These are phyloP conservation scores for Paedocypris micromegethes DNA, from an alignment of 2,797 vertebrate genomes.

Conservation along the genomic window DNA sequence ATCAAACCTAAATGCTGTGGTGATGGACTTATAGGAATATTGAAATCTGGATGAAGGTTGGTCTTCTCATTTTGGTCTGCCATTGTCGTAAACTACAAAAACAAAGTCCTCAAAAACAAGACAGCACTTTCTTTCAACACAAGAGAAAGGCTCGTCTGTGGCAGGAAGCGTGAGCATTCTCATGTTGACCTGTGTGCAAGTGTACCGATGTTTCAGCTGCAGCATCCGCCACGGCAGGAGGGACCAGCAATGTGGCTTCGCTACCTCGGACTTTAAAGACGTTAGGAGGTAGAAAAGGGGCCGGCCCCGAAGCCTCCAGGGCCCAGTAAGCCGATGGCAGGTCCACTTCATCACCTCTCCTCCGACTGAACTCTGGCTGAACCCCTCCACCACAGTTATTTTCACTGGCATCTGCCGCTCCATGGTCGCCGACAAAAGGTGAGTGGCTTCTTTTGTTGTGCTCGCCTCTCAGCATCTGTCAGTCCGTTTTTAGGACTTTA, in stretches of 20 bases:
- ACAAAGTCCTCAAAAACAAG: neutral
- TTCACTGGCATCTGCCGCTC: conserved; percentile 51
- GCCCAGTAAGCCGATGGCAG: conserved; percentile 55
- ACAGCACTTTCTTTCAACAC: conserved; percentile 2
- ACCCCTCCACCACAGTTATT: conserved; percentile 46
- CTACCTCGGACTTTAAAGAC: conserved; percentile 27
- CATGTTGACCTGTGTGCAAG: conserved; percentile 7
- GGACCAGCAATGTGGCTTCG: conserved; percentile 13
- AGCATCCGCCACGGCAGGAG: neutral
- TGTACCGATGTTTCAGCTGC: neutral
- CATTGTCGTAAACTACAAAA: conserved; percentile 2
- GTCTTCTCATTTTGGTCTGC: neutral
- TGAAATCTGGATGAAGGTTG: conserved; percentile 19
- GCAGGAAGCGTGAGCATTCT: neutral
- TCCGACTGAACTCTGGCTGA: conserved; percentile 57
- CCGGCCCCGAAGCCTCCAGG: conserved; percentile 49
- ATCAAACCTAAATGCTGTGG: conserved; percentile 1
- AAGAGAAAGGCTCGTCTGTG: neutral
- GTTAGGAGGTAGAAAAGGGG: conserved; percentile 45
- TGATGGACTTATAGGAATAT: conserved; percentile 20
- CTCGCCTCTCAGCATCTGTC: conserved; percentile 52
- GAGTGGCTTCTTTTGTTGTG: conserved; percentile 51
- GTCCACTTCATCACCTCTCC: conserved; percentile 56
- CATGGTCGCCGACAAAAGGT: conserved; percentile 45
- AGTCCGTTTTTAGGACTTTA: conserved; percentile 56